These are phyloP conservation scores for Pachyrhynchus sulphureomaculatus DNA, from an alignment of 1,140 invertebrate species.

Conservation along the genomic window DNA sequence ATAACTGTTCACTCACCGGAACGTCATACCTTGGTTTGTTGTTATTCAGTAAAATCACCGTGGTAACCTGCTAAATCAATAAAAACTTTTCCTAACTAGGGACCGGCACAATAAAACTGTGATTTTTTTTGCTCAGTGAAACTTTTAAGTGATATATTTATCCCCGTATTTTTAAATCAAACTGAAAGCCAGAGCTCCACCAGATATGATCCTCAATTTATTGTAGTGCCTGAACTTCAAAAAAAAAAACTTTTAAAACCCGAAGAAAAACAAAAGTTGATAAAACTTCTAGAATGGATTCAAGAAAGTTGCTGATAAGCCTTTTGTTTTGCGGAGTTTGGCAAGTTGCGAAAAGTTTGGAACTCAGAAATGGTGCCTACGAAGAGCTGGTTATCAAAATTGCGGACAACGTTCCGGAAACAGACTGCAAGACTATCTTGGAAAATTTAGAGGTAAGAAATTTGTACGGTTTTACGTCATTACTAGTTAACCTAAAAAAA, in stretches of 20 bases:
- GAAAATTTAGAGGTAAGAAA: conserved; percentile 50
- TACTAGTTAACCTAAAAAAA: too few species aligned
- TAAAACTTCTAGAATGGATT: not conserved
- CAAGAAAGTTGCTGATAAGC: not conserved
- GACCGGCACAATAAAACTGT: not conserved
- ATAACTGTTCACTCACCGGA: conserved; percentile 23
- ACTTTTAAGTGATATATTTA: not conserved
- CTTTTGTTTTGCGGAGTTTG: conserved; percentile 10
- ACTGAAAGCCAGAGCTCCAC: too few species aligned
- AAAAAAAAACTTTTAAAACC: not conserved
- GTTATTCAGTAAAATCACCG: conserved; percentile 17
- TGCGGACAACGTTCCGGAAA: conserved; percentile 47
- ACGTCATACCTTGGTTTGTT: conserved; percentile 25
- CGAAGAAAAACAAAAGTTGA: not conserved
- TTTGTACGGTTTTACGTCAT: too few species aligned
- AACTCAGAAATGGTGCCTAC: conserved; percentile 48
- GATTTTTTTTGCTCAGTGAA: conserved; percentile 6
- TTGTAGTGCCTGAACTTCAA: not conserved
- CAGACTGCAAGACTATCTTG: conserved; percentile 47
- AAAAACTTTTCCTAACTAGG: not conserved
- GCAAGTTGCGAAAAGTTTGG: conserved; percentile 25
- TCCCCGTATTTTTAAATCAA: too few species aligned
- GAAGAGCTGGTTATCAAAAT: conserved; percentile 49
- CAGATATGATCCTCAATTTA: not conserved
- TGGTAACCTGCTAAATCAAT: conserved; percentile 28